A percentile compares a stretch with the other conserved stretches of the same genome.
These are phyloP conservation scores for Drosophila elegans DNA, from an alignment of 1,140 invertebrate genomes.

Conservation along the genomic window DNA sequence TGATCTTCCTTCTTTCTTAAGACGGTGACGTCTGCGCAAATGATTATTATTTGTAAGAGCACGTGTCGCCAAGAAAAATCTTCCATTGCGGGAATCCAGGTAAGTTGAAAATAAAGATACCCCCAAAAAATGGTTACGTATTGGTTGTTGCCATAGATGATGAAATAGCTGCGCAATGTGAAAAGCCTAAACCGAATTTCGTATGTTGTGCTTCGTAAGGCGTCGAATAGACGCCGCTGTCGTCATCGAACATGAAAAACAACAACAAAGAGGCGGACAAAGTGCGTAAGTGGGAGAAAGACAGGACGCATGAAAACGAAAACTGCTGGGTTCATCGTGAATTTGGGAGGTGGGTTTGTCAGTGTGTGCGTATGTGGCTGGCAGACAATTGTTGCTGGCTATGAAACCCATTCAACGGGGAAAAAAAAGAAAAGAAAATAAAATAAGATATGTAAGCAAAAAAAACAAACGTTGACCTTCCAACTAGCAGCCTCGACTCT, in stretches of 20 bases:
- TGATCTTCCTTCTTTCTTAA: neutral
- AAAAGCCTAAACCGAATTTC: slow-evolving; percentile 46
- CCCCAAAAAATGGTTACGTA: neutral
- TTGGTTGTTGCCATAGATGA: slow-evolving; percentile 43
- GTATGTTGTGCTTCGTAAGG: slow-evolving; percentile 19
- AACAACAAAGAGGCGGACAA: slow-evolving; percentile 3
- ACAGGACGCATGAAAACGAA: slow-evolving; percentile 50
- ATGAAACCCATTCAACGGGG: slow-evolving; percentile 19
- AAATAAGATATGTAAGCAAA: slow-evolving; percentile 6
- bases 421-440: slow-evolving; percentile 2
- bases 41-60: slow-evolving; percentile 35
- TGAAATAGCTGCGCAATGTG: slow-evolving; percentile 49
- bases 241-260: slow-evolving; percentile 37
- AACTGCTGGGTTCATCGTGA: slow-evolving; percentile 72
- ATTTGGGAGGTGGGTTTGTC: slow-evolving; percentile 2
- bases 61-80: slow-evolving; percentile 39
- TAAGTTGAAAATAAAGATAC: slow-evolving; percentile 12
- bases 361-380: slow-evolving; percentile 3
- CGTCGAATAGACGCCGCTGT: slow-evolving; percentile 53
- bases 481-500: slow-evolving; percentile 6
- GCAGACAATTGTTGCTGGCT: slow-evolving; percentile 45
- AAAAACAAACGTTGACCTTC: slow-evolving; percentile 50
- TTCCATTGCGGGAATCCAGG: slow-evolving; percentile 27
- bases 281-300: slow-evolving; percentile 25
- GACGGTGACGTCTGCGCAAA: slow-evolving; percentile 16